phyloP scores from a whole-genome alignment of 2,888 invertebrate genomes.

The Notodonta ziczac region DNA sequence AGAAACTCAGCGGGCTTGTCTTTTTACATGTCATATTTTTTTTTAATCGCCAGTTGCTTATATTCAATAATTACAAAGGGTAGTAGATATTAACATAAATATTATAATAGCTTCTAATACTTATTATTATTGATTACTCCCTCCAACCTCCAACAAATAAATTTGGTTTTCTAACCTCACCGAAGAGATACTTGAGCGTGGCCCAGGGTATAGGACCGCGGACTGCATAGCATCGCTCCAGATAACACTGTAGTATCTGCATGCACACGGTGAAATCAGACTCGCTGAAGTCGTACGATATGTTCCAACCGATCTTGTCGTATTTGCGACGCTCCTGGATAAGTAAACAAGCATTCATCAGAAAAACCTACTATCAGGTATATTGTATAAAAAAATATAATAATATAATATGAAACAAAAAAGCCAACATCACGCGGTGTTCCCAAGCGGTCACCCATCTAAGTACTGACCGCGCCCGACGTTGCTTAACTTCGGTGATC shows the following conservation, averaged over 20 bases:
- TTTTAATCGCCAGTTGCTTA: no score
- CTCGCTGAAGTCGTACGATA: slow-evolving; percentile 96
- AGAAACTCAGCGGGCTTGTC: no score
- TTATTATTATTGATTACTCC: no score
- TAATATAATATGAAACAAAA: slow-evolving; percentile 23
- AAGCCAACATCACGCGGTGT: slow-evolving; percentile 72
- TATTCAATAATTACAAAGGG: no score
- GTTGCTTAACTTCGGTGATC: slow-evolving; percentile 82
- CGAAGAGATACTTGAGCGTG: slow-evolving; percentile 95
- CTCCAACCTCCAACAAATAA: no score
- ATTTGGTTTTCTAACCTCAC: slow-evolving; percentile 86
- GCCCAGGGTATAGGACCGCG: slow-evolving; percentile 93
- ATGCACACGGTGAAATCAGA: slow-evolving; percentile 96
- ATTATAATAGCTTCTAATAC: no score
- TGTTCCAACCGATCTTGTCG: slow-evolving; percentile 98
- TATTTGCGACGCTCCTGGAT: slow-evolving; percentile 94
- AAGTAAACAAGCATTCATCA: slow-evolving; percentile 2
- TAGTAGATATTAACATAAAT: no score
- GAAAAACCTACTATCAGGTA: not conserved
- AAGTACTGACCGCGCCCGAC: slow-evolving; percentile 80
- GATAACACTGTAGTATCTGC: slow-evolving; percentile 93
- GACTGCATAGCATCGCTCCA: slow-evolving; percentile 87
- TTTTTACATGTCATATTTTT: no score
- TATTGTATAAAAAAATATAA: no score
- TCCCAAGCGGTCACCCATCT: slow-evolving; percentile 80